Base-by-base conservation (phyloP, 2,888 invertebrate species). In the Orchesella flavescens region DNA sequence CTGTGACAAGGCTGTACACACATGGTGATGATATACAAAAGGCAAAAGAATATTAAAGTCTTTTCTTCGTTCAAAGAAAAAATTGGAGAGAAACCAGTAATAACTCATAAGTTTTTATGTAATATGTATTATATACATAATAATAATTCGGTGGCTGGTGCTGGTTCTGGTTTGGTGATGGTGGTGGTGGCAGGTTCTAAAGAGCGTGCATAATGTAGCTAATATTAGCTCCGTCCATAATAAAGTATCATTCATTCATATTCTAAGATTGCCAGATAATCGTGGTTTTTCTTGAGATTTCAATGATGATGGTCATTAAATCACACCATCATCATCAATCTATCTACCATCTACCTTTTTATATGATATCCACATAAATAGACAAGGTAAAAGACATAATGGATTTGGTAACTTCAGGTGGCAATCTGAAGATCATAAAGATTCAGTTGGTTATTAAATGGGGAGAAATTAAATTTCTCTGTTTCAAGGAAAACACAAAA, bases 391-490 rank as follows among this genome's bases (percentile, higher is more conserved):
- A 66, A 55, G 53, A 55, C 46, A 66, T 76, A 76, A 76, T 76
- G 76, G 68, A 57, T 68, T 57, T 76, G 55, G 23, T 53, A 68
- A 21, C 77, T 59, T 77, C 77, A 77, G 68, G 77, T 69, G 77
- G 77, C 69, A 77, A 69, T 69, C 69, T 53, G 9, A 63, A 13
- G 34, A 71, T 59, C 21, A 53, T 43, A 65, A 77, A 68, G 43
- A 46, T 34, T 66, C 59, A 57, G 7, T 5, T 9, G 43, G 43
- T 1, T 43, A 44, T 44, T 7, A 59, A 73, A 71, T 17, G 69
- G 43, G 23, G 59, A 63, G 49, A 71, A 75, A 79, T 83, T 66
- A 80, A 83, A 49, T 69, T 76, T 78, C 77, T 78, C 77, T 78
- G 77, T 69, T 78, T 78, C 77, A 78, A 78, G 77, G 69, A 69